Conservation (phyloP, 2,113 vertebrate species). For the Platysternon megacephalum region DNA sequence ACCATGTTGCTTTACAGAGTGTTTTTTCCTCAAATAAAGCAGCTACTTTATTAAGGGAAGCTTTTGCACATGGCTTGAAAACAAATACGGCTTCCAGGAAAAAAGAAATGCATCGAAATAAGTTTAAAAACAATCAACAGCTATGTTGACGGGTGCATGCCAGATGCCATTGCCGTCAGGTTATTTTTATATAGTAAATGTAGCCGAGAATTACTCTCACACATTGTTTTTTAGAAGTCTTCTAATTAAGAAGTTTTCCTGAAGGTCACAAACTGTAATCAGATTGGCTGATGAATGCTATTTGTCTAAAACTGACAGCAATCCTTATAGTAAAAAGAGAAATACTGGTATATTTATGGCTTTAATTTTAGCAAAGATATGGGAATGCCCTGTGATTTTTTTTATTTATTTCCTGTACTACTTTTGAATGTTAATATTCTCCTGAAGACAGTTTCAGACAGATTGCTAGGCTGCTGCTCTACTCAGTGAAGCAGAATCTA, state of each 20-base stretch:
- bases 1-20: not conserved
- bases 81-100: not conserved
- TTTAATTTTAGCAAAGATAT: conserved; percentile 50
- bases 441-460: conserved; percentile 62
- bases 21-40: not conserved
- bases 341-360: conserved; percentile 1
- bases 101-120: not conserved
- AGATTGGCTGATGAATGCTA: conserved; percentile 17
- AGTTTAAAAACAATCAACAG: not conserved
- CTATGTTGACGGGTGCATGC: not conserved
- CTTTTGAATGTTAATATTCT: conserved; percentile 69
- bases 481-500: conserved; percentile 60
- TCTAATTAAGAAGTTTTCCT: conserved; percentile 13
- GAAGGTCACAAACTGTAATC: conserved; percentile 46
- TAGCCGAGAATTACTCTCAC: not conserved
- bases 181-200: not conserved
- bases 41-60: not conserved
- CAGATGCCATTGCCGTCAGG: not conserved
- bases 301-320: conserved; percentile 31
- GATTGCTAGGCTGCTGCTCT: conserved; percentile 43
- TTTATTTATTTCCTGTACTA: not conserved
- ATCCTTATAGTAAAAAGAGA: conserved; percentile 11
- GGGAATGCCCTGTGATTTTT: conserved; percentile 38
- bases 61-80: not conserved
- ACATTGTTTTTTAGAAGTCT: not conserved